Evolutionary conservation across 1,140 invertebrate species (phyloP).

Genomic region (Sogatella furcifera): DNA sequence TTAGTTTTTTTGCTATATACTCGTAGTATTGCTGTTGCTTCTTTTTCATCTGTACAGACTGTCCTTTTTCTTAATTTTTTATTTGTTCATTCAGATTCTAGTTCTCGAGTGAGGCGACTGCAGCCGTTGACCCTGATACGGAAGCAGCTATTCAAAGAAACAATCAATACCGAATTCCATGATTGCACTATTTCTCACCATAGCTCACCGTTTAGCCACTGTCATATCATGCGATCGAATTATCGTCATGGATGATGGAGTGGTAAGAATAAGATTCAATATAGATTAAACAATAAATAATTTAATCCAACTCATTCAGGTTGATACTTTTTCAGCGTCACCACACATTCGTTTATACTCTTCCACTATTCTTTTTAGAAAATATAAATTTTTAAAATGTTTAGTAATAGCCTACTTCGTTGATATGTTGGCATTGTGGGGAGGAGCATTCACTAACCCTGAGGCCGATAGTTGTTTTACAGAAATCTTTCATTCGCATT

Average conservation of each 20-base stretch:
- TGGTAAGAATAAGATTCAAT: conserved; percentile 15
- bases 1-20: too few species aligned
- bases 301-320: background rate
- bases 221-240: conserved; percentile 46
- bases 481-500: too few species aligned
- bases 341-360: too few species aligned
- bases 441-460: too few species aligned
- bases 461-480: too few species aligned
- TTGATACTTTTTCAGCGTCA: background rate
- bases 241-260: conserved; percentile 45
- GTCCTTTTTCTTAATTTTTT: too few species aligned
- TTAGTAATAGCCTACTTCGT: too few species aligned
- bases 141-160: conserved; percentile 33
- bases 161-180: conserved; percentile 34
- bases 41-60: too few species aligned
- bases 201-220: conserved; percentile 47
- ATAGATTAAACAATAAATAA: conserved; percentile 1
- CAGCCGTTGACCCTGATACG: conserved; percentile 44
- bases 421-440: too few species aligned
- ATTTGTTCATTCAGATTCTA: conserved; percentile 36
- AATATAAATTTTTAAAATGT: too few species aligned
- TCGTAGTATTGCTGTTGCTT: too few species aligned
- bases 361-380: too few species aligned
- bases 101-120: conserved; percentile 58
- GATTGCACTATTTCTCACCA: conserved; percentile 47